Evolutionary conservation across 2,888 invertebrate genomes (phyloP).

Genomic region (Erpobdella octoculata): DNA sequence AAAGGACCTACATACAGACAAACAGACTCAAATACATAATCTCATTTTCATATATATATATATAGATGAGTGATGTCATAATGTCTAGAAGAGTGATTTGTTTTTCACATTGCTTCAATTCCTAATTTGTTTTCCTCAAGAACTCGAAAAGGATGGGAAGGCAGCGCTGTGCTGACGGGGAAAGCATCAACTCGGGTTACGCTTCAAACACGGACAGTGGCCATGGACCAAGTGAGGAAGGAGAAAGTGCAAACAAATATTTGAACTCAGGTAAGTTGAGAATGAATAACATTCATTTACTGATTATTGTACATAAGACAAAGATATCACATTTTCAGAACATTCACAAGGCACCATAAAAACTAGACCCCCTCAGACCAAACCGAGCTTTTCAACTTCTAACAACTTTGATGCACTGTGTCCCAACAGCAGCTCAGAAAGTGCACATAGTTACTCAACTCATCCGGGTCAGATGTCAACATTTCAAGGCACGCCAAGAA

Average conservation of each 20-base stretch:
- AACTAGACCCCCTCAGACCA: not conserved
- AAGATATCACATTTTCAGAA: not conserved
- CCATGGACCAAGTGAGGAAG: constrained; percentile 31
- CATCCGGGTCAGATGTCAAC: constrained; percentile 5
- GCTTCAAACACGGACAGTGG: constrained; percentile 30
- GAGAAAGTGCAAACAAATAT: constrained; percentile 15
- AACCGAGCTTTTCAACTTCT: not conserved
- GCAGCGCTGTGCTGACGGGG: constrained; percentile 7
- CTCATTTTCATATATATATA: too few species aligned
- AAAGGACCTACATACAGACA: too few species aligned
- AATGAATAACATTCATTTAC: too few species aligned
- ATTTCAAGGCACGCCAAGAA: not conserved
- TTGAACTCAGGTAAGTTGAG: not conserved
- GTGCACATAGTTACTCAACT: constrained; percentile 11
- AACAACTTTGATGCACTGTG: not conserved
- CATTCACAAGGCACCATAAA: not conserved
- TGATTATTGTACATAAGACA: not conserved
- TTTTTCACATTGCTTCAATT: too few species aligned
- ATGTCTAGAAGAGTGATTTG: too few species aligned
- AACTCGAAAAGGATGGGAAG: not conserved
- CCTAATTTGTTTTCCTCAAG: too few species aligned
- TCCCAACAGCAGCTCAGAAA: constrained; percentile 26
- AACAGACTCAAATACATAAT: too few species aligned
- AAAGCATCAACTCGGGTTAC: constrained; percentile 26
- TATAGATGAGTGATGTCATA: too few species aligned